Percentiles rank a stretch among this genome's conserved stretches.
Conservation (phyloP, 2,113 vertebrate genomes). For the Isurus oxyrinchus region DNA sequence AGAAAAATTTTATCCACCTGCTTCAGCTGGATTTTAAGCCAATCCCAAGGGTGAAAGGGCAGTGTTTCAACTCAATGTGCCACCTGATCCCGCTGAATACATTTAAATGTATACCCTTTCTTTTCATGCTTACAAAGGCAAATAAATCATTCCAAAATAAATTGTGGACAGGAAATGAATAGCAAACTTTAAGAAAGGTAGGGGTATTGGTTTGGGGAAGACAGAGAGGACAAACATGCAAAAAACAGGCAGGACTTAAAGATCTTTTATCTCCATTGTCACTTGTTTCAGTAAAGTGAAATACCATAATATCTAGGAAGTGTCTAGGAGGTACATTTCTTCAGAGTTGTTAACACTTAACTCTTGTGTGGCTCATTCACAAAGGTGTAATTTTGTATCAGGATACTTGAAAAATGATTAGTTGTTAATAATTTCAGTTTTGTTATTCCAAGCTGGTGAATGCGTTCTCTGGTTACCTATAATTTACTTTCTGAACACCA, state of each 20-base stretch:
- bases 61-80: neutral
- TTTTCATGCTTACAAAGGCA: neutral
- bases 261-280: neutral
- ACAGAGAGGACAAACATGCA: neutral
- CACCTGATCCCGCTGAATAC: neutral
- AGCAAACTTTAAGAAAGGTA: neutral
- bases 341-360: neutral
- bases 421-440: neutral
- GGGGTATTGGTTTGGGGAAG: neutral
- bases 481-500: neutral
- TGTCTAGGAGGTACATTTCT: neutral
- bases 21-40: neutral
- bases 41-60: neutral
- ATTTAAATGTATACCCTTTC: neutral
- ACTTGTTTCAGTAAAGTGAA: neutral
- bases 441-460: neutral
- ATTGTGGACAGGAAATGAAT: neutral
- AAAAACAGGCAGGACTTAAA: neutral
- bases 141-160: neutral
- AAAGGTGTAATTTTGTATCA: neutral
- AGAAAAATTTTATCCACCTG: neutral
- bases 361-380: neutral
- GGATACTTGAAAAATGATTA: neutral
- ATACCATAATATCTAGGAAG: neutral
- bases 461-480: neutral